These are phyloP conservation scores for Bucco capensis DNA, from an alignment of 2,113 vertebrate species.

Conservation along the genomic window DNA sequence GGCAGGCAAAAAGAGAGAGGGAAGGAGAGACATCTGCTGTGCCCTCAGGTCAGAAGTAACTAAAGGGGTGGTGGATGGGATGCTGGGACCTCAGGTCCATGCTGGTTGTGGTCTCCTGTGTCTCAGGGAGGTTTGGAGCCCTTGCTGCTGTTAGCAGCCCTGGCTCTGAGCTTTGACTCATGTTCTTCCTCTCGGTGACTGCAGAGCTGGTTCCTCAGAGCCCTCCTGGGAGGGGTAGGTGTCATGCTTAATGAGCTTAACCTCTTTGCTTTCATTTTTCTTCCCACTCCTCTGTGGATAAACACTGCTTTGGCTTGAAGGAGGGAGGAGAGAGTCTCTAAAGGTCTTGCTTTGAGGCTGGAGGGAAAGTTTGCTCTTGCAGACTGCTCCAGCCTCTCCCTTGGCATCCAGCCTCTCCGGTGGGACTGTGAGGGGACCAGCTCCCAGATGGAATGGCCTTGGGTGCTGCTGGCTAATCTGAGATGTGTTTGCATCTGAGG, in stretches of 20 bases:
- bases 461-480: accelerated
- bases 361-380: background rate
- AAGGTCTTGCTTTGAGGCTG: background rate
- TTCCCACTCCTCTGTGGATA: background rate
- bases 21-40: background rate
- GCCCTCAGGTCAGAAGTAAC: background rate
- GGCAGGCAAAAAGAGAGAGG: background rate
- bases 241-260: background rate
- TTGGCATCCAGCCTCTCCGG: accelerated
- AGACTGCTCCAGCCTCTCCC: background rate
- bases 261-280: background rate
- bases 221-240: background rate
- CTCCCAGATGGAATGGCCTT: accelerated
- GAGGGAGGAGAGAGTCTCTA: background rate
- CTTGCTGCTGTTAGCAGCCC: background rate
- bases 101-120: background rate
- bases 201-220: background rate
- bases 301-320: background rate
- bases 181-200: background rate
- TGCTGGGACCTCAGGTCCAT: accelerated
- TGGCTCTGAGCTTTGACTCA: background rate
- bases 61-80: accelerated
- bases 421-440: background rate
- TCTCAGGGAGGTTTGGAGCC: background rate
- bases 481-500: background rate